Conservation (phyloP, 2,888 invertebrate species). For the Dryomyza anilis region DNA sequence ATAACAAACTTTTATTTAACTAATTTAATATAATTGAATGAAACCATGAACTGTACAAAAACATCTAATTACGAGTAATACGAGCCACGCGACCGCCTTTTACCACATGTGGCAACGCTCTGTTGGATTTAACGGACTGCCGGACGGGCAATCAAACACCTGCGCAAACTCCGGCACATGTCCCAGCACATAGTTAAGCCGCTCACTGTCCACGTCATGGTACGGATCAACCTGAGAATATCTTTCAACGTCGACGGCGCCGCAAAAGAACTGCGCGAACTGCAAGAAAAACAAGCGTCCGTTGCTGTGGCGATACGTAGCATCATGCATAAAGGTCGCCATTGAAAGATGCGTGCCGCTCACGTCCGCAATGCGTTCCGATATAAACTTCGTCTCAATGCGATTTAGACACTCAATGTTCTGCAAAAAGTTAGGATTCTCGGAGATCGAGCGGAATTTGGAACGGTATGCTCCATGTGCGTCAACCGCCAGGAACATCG, state of each 20-base stretch:
- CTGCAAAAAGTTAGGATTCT: constrained; percentile 36
- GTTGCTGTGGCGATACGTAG: constrained; percentile 35
- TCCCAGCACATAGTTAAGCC: constrained; percentile 47
- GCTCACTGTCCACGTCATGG: constrained; percentile 47
- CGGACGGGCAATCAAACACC: constrained; percentile 41
- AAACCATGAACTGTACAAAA: no score
- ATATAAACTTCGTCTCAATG: constrained; percentile 38
- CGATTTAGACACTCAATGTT: constrained; percentile 42
- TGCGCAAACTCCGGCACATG: constrained; percentile 50
- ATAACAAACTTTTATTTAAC: no score
- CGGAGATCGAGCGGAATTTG: constrained; percentile 1
- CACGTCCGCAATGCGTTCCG: constrained; percentile 49
- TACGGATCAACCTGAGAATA: constrained; percentile 38
- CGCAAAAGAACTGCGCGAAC: constrained; percentile 54
- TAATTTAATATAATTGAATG: no score
- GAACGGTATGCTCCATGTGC: constrained; percentile 10
- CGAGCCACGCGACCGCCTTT: no score
- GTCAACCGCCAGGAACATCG: constrained; percentile 46
- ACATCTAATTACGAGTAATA: no score
- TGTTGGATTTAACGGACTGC: constrained; percentile 44
- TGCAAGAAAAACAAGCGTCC: constrained; percentile 49
- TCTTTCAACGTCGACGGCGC: constrained; percentile 26
- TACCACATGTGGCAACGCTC: constrained; percentile 48
- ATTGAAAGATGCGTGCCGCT: constrained; percentile 50
- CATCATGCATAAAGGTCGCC: constrained; percentile 42